These are phyloP conservation scores for Oryzias woworae DNA, from an alignment of 2,113 vertebrate genomes.

Conservation along the genomic window DNA sequence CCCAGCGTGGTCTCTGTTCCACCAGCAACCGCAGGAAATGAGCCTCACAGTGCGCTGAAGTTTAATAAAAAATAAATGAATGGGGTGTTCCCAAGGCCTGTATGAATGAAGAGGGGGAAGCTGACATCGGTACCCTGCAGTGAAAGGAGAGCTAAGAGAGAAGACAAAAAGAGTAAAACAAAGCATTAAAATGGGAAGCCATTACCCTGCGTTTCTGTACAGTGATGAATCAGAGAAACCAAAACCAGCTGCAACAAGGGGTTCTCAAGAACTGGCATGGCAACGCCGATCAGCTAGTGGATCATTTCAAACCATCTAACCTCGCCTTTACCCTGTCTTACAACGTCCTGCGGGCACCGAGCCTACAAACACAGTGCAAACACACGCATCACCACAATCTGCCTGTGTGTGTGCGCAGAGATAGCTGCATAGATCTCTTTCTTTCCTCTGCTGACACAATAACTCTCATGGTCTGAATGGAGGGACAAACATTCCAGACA, in stretches of 20 bases:
- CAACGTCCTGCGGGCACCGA: conserved; percentile 43
- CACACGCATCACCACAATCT: conserved; percentile 45
- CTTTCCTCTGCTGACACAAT: conserved; percentile 74
- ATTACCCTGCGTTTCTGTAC: conserved; percentile 59
- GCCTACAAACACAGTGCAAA: conserved; percentile 47
- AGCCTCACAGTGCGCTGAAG: conserved; percentile 75
- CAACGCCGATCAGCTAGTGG: conserved; percentile 44
- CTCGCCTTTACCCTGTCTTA: conserved; percentile 46
- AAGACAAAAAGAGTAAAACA: conserved; percentile 47
- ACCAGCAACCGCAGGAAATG: conserved; percentile 78
- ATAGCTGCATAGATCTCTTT: conserved; percentile 68
- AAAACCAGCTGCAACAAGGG: conserved; percentile 67
- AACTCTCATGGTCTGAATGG: conserved; percentile 74
- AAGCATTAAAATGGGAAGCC: conserved; percentile 46
- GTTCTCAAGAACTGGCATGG: conserved; percentile 41
- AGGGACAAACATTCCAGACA: conserved; percentile 80
- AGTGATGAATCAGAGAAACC: conserved; percentile 69
- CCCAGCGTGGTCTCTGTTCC: conserved; percentile 70
- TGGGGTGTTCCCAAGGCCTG: conserved; percentile 76
- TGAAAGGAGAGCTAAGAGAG: conserved; percentile 35
- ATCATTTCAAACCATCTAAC: conserved; percentile 59
- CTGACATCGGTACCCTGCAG: conserved; percentile 43
- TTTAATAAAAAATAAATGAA: conserved; percentile 84
- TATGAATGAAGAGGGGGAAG: conserved; percentile 52
- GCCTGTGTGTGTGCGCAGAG: conserved; percentile 21